Base-by-base conservation (phyloP, 2,888 invertebrate species). In the Catocala nupta region DNA sequence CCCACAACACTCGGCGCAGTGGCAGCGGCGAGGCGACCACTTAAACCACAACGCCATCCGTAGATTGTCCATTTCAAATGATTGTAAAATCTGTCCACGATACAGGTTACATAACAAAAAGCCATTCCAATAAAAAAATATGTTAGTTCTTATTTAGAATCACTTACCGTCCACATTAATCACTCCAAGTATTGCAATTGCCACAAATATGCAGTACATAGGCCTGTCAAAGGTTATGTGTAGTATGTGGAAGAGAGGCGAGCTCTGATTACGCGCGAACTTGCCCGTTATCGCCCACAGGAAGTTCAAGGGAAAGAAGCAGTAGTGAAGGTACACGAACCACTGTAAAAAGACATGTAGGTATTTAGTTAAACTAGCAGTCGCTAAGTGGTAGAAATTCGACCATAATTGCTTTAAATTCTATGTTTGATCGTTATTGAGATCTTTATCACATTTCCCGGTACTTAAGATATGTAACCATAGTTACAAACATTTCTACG, bases 211-310 rank as follows among this genome's bases (percentile, higher is more conserved):
- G 34, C 70, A 70, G 55, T 45, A 73, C 11, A 72, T 10, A 6
- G 71, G 51, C 1, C 71, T 50, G 12, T 77, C 71, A 1, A 77
- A 33, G 0, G 76, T 70, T 1, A 60, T 55, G 66, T 70, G 67
- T 0, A 48, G 49, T 0, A 72, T 73, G 4, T 51, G 55, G 36
- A 70, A 62, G 10, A 66, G 5, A 5, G 51, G 39, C 0, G 73
- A 70, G 0, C 53, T 52, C 3, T 68, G 12, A 1, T 36, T 10
- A 1, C 58, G 64, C 6, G 59, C 58, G 25, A 47, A 62, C 0
- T 50, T n/a, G 1, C 79, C 79, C 5, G 55, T 43, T 5, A 66
- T 12, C 9, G 71, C 10, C 71, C 75, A 79, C 5, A 12, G 0
- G 5, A 78, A 50, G 0, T 67, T 9, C 5, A 59, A 0, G 3